phyloP scores from a whole-genome alignment of 2,797 vertebrate genomes.

The Crypturellus tataupa region DNA sequence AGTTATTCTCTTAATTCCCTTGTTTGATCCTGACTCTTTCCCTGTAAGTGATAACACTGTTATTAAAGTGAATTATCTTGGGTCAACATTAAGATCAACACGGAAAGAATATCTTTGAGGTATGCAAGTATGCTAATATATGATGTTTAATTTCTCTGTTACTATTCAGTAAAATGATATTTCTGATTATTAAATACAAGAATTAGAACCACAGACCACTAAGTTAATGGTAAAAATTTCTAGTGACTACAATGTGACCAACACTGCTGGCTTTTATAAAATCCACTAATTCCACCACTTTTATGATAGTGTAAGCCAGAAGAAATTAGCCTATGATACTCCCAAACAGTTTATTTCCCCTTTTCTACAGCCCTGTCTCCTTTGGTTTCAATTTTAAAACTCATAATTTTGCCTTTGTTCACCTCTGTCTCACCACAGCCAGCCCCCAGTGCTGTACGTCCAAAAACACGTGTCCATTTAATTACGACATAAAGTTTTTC shows the following conservation, averaged over 20 bases:
- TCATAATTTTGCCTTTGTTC: background rate
- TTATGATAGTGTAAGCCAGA: background rate
- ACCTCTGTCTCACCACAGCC: background rate
- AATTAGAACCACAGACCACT: constrained; percentile 4
- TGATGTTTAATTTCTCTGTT: constrained; percentile 24
- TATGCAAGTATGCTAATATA: constrained; percentile 14
- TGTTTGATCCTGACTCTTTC: background rate
- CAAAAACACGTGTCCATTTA: background rate
- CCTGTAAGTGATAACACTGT: background rate
- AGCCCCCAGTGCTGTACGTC: background rate
- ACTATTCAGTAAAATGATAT: constrained; percentile 39
- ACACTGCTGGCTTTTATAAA: background rate
- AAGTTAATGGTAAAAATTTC: constrained; percentile 31
- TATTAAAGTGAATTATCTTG: constrained; percentile 59
- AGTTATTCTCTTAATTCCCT: constrained; percentile 2
- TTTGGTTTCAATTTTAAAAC: background rate
- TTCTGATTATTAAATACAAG: constrained; percentile 54
- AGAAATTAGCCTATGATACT: background rate
- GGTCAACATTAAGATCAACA: background rate
- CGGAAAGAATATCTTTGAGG: constrained; percentile 50
- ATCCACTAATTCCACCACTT: background rate
- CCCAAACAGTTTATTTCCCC: background rate
- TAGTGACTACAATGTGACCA: background rate
- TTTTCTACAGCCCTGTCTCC: background rate
- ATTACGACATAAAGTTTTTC: background rate